Evolutionary conservation across 2,888 invertebrate genomes (phyloP), one percentile per base, ranked within the genome.

Genomic region (Euspilapteryx auroguttella): DNA sequence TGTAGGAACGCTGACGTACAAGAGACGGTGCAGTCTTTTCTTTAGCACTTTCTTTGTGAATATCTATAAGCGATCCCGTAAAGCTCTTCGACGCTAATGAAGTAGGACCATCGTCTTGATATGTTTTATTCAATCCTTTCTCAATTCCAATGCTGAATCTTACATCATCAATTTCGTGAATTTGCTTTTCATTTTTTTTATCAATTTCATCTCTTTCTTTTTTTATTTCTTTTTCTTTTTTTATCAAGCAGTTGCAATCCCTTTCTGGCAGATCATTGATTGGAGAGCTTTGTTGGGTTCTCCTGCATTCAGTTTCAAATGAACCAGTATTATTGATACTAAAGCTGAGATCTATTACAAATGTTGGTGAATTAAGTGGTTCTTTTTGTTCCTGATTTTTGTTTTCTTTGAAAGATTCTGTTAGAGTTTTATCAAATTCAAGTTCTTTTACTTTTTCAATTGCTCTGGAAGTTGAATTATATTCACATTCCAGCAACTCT

Each of bases 1-100:
- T 86, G 45, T 91, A 92, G 0, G 92, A 92, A 34, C 86, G 83
- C 44, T 87, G 87, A 28, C 90, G 76, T 8, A 84, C 71, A 30
- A 87, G 53, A 37, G 73, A 58, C 26, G 31, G 31, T 9, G 33
- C 34, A 31, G 49, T 42, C 2, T 47, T 34, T 2, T 47, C 54
- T 38, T 54, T 65, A 3, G 45, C 34, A 37, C 56, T 56, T 6
- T 62, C 59, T 8, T 51, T 55, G 31, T 69, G 57, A 28, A 77
- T 49, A 35, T 77, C 58, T 36, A 64, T 63, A 0, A 77, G 49
- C n/a, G 77, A 77, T 2, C 77, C 76, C 5, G 76, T 49, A 41
- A 68, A 58, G 49, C 71, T 62, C 49, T 76, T 64, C 7, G 59
- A 45, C 34, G 51, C 53, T 2, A 66, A 42, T 3, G 66, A 66